Evolutionary conservation across 2,888 invertebrate species (phyloP).

Genomic region (Phlogophora meticulosa): DNA sequence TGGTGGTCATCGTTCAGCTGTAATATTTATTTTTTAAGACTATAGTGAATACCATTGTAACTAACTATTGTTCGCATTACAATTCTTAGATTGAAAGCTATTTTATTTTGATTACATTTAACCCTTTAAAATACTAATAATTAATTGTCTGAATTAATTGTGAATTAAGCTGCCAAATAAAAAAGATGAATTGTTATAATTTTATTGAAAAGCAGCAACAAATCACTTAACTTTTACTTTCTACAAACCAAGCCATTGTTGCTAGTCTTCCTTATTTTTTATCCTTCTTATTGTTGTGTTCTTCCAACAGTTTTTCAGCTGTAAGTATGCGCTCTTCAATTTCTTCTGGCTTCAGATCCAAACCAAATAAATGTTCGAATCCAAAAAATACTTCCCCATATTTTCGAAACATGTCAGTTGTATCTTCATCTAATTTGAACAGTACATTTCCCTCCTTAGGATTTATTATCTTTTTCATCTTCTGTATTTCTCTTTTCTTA

Average conservation of each 20-base stretch:
- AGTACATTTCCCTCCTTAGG: slow-evolving; percentile 4
- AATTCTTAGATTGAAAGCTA: background rate
- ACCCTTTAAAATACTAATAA: background rate
- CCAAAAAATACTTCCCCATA: slow-evolving; percentile 42
- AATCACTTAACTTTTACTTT: background rate
- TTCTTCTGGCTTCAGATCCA: slow-evolving; percentile 70
- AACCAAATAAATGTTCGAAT: slow-evolving; percentile 50
- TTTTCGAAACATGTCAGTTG: slow-evolving; percentile 9
- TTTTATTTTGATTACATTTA: background rate
- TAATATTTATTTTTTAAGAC: slow-evolving; percentile 20
- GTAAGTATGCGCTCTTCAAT: slow-evolving; percentile 70
- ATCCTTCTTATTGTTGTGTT: slow-evolving; percentile 70
- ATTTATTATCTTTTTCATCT: background rate
- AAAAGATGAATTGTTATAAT: too few species aligned
- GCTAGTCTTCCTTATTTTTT: background rate
- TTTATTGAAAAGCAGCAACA: background rate
- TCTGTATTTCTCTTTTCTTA: slow-evolving; percentile 11
- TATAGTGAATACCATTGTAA: background rate
- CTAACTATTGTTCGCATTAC: background rate
- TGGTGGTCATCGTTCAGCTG: slow-evolving; percentile 70
- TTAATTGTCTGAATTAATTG: background rate
- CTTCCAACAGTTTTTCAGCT: slow-evolving; percentile 73
- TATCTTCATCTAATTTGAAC: slow-evolving; percentile 27
- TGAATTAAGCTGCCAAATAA: background rate
- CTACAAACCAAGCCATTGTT: background rate